phyloP scores from a whole-genome alignment of 2,888 invertebrate species.

The Thalpophila matura region DNA sequence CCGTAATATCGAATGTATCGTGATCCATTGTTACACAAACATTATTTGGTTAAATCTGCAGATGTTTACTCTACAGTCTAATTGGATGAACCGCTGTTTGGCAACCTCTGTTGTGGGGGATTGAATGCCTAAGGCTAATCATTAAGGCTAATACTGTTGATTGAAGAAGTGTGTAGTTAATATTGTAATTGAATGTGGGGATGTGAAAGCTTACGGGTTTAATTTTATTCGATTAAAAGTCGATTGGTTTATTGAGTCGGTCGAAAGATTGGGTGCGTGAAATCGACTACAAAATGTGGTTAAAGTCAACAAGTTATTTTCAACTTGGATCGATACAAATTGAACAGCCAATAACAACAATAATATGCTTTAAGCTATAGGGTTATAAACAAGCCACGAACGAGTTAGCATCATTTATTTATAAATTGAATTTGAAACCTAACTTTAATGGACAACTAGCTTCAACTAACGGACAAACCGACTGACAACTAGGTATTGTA shows the following conservation, averaged over 20 bases:
- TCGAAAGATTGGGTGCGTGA: too few species aligned
- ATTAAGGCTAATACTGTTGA: constrained; percentile 54
- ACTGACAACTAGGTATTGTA: too few species aligned
- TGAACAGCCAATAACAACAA: too few species aligned
- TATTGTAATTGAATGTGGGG: constrained; percentile 45
- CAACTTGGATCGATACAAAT: too few species aligned
- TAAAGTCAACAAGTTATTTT: too few species aligned
- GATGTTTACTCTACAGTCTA: constrained; percentile 75
- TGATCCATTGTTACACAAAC: constrained; percentile 79
- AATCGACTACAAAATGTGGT: too few species aligned
- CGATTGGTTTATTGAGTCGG: not conserved
- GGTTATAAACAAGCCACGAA: too few species aligned
- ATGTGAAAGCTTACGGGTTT: not conserved
- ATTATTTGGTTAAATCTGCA: constrained; percentile 79
- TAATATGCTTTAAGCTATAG: too few species aligned
- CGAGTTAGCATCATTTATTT: too few species aligned
- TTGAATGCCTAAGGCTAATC: constrained; percentile 52
- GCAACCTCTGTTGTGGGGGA: constrained; percentile 66
- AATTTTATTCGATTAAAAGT: not conserved
- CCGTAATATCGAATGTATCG: constrained; percentile 77
- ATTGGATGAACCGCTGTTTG: constrained; percentile 76
- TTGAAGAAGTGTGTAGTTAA: constrained; percentile 52
- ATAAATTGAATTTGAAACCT: too few species aligned
- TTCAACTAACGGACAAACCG: too few species aligned
- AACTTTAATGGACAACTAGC: too few species aligned